Conservation (phyloP, 2,888 invertebrate genomes). For the Himalopsyche kuldschensis region DNA sequence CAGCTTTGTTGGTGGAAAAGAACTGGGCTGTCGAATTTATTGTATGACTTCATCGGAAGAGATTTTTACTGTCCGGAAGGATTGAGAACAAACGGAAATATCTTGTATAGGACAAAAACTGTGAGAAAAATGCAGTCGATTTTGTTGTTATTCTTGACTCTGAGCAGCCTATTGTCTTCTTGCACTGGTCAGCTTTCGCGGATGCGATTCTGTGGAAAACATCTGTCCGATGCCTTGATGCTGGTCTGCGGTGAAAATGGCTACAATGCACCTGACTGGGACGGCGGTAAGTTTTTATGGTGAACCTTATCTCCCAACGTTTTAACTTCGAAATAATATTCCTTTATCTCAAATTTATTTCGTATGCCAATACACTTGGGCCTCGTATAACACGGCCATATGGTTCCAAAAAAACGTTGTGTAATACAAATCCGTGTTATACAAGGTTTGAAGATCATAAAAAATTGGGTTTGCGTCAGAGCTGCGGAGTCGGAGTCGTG, state of each 20-base stretch:
- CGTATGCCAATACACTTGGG: too few species aligned
- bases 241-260: conserved; percentile 23
- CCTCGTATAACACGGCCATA: too few species aligned
- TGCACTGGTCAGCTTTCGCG: conserved; percentile 7
- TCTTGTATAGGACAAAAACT: background rate
- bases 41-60: background rate
- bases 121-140: background rate
- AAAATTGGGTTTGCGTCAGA: too few species aligned
- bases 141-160: background rate
- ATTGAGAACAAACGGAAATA: background rate
- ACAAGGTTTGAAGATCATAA: too few species aligned
- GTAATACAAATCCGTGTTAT: too few species aligned
- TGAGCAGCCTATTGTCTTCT: background rate
- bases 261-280: conserved; percentile 34
- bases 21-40: background rate
- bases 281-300: background rate
- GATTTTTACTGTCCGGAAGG: background rate
- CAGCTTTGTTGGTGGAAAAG: background rate
- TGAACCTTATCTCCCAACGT: too few species aligned
- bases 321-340: too few species aligned
- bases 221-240: conserved; percentile 30
- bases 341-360: too few species aligned
- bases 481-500: too few species aligned
- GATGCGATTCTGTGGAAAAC: conserved; percentile 27
- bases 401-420: too few species aligned